Evolutionary conservation across 2,888 invertebrate genomes (phyloP).

Genomic region (Nemapogon koenigi): DNA sequence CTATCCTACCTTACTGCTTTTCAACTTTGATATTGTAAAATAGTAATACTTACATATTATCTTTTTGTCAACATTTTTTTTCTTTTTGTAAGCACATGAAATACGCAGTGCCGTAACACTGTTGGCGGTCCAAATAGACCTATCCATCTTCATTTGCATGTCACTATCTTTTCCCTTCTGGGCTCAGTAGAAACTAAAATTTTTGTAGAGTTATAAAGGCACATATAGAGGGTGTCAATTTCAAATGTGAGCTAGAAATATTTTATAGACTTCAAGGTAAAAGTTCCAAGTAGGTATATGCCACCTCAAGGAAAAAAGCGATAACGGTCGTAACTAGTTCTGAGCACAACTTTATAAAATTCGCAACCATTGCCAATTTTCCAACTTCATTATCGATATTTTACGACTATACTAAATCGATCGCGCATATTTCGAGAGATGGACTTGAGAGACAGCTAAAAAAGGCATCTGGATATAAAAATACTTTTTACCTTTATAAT

Average conservation of each 20-base stretch:
- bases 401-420: no score
- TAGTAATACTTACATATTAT: neutral
- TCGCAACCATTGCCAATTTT: no score
- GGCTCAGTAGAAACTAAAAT: neutral
- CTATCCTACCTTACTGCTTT: no score
- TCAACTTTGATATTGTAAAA: no score
- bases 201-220: no score
- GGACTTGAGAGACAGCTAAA: no score
- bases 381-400: no score
- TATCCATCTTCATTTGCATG: conserved; percentile 8
- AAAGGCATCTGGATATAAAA: no score
- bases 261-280: neutral
- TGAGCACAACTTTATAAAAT: no score
- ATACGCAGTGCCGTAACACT: conserved; percentile 4
- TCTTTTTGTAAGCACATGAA: neutral
- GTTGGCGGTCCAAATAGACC: conserved; percentile 9
- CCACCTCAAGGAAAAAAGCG: neutral
- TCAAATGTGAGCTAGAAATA: neutral
- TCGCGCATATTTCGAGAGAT: no score
- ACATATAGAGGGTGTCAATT: neutral
- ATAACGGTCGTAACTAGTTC: no score
- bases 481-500: no score
- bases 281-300: neutral
- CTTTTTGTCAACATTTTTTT: conserved; percentile 3
- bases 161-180: conserved; percentile 4